Conservation (phyloP, 1,140 invertebrate species). For the Olivierus martensii region DNA sequence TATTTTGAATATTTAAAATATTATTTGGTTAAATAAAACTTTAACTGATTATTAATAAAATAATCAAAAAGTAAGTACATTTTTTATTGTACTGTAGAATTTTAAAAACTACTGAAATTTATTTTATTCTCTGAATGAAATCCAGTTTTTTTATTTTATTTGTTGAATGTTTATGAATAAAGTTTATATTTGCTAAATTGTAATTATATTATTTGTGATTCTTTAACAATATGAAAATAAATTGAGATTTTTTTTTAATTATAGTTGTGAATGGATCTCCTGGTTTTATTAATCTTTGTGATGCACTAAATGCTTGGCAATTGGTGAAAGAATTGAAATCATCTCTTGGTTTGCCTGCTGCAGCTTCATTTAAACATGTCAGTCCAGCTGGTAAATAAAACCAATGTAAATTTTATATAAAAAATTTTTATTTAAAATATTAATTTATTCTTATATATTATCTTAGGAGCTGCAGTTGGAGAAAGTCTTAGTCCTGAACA, state of each 20-base stretch:
- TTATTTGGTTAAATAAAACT: too few species aligned
- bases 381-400: constrained; percentile 56
- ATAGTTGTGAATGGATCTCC: constrained; percentile 83
- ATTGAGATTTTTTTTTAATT: not conserved
- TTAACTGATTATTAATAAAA: too few species aligned
- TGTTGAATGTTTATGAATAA: too few species aligned
- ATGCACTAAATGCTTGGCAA: constrained; percentile 95
- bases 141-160: too few species aligned
- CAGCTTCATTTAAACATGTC: constrained; percentile 96
- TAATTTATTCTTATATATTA: constrained; percentile 3
- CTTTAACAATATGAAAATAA: too few species aligned
- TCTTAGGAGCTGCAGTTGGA: constrained; percentile 67
- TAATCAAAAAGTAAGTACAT: too few species aligned
- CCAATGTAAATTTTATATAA: not conserved
- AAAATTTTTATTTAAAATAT: not conserved
- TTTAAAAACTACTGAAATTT: too few species aligned
- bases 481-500: constrained; percentile 53
- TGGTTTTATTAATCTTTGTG: constrained; percentile 94
- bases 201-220: not conserved
- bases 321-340: constrained; percentile 74
- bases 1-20: too few species aligned
- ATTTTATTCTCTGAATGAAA: too few species aligned
- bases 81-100: too few species aligned
- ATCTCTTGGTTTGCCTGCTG: constrained; percentile 69
- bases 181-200: constrained; percentile 1